Conservation (phyloP, 2,113 vertebrate species). For the Mus pahari region DNA sequence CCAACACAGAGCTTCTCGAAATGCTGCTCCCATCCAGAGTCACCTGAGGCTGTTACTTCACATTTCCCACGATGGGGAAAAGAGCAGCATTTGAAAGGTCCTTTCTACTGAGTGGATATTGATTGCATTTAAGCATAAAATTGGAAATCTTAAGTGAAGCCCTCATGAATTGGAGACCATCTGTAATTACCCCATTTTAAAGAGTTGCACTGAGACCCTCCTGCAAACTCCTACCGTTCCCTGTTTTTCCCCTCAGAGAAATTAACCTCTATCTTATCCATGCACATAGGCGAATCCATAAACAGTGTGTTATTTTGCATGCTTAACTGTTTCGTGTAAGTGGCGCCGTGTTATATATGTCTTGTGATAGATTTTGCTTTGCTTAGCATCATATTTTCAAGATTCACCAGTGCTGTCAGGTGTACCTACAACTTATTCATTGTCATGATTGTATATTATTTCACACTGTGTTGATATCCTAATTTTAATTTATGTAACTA, state of each 20-base stretch:
- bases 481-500: constrained; percentile 8
- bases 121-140: background rate
- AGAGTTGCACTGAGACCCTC: background rate
- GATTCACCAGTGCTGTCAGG: background rate
- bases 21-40: background rate
- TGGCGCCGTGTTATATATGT: background rate
- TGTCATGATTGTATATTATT: background rate
- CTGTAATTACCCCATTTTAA: constrained; percentile 22
- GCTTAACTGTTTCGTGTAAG: background rate
- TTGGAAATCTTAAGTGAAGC: background rate
- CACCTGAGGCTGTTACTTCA: background rate
- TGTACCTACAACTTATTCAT: background rate
- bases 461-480: constrained; percentile 6
- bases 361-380: constrained; percentile 2
- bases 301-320: background rate
- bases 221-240: background rate
- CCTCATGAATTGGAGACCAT: background rate
- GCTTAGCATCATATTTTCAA: constrained; percentile 2
- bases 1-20: background rate
- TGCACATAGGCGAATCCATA: background rate
- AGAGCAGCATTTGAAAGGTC: background rate
- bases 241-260: background rate
- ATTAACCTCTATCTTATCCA: background rate
- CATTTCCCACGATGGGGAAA: background rate
- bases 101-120: background rate